Conservation (phyloP, 2,888 invertebrate species). For the Griposia aprilina region DNA sequence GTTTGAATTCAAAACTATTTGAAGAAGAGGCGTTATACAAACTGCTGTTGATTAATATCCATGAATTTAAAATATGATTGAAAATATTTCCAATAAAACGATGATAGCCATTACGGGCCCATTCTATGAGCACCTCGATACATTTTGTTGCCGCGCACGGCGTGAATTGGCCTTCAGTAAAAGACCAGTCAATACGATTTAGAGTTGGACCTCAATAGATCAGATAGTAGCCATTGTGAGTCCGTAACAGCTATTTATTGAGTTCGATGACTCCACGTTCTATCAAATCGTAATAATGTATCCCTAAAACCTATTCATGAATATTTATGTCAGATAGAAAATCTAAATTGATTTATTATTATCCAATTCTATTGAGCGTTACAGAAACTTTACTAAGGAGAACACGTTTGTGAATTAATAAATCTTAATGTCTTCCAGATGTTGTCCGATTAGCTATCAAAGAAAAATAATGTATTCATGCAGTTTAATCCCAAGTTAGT, state of each 20-base stretch:
- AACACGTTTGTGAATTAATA: conserved; percentile 42
- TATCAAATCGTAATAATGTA: conserved; percentile 72
- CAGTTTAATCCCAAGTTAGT: conserved; percentile 16
- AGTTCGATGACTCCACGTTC: conserved; percentile 79
- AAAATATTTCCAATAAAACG: conserved; percentile 47
- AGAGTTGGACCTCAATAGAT: conserved; percentile 77
- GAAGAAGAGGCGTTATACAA: background rate
- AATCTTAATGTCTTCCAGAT: conserved; percentile 28
- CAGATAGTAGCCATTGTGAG: conserved; percentile 80
- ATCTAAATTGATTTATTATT: conserved; percentile 64
- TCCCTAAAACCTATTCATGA: conserved; percentile 66
- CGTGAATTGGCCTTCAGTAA: conserved; percentile 78
- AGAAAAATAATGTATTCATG: conserved; percentile 12
- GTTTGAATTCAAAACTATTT: conserved; percentile 15
- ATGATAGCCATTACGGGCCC: conserved; percentile 67
- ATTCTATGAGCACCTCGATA: conserved; percentile 64
- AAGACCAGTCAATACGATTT: conserved; percentile 74
- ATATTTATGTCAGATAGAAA: conserved; percentile 55
- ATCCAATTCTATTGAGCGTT: conserved; percentile 52
- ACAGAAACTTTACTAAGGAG: conserved; percentile 42
- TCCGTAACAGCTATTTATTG: conserved; percentile 78
- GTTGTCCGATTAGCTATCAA: conserved; percentile 6
- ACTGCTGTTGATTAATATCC: conserved; percentile 37
- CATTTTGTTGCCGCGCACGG: conserved; percentile 65
- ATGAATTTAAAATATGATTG: conserved; percentile 42